Evolutionary conservation across 2,113 vertebrate genomes (phyloP), one percentile per base, ranked within the genome.

Genomic region (Aptenodytes forsteri): DNA sequence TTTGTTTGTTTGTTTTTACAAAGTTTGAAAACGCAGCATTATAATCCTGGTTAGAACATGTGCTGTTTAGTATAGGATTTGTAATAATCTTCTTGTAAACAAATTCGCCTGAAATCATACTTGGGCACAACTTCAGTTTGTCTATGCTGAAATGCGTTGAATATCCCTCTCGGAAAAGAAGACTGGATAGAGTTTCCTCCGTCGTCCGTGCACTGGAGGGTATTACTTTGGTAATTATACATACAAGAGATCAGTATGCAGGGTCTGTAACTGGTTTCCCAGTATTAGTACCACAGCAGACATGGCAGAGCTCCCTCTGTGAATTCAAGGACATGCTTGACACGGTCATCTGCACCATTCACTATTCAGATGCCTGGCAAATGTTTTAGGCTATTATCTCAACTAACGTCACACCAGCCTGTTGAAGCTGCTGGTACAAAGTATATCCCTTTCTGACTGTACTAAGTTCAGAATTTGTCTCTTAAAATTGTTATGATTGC

Each of bases 341-440:
- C 67, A 83, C 89, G 83, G 52, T 90, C 61, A 66, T 46, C 79
- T 93, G 69, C 61, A 40, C 29, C 18, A 34, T 70, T 90, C 64
- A 27, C 79, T 69, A 2, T 73, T 90, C 11, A 61, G 71, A 50
- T 81, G 59, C 49, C 58, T 92, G 49, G 67, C 62, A 80, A 65
- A 54, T 69, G 44, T 59, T 71, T 44, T 16, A 73, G 82, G 75
- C 46, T 88, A 3, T 93, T 96, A 88, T 70, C 85, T 87, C 76
- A 62, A 9, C 40, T 46, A 76, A 26, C 0, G 0, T n/a, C 0
- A 0, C 32, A 36, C 6, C 40, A 69, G 71, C 54, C 62, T 54
- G 27, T 16, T 79, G 85, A 77, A 92, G 65, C 38, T 65, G 50
- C 59, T 80, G 55, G 49, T 47, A 34, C 67, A 38, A 52, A 83